Evolutionary conservation across 2,113 vertebrate species (phyloP).

Genomic region (Pristiophorus japonicus): DNA sequence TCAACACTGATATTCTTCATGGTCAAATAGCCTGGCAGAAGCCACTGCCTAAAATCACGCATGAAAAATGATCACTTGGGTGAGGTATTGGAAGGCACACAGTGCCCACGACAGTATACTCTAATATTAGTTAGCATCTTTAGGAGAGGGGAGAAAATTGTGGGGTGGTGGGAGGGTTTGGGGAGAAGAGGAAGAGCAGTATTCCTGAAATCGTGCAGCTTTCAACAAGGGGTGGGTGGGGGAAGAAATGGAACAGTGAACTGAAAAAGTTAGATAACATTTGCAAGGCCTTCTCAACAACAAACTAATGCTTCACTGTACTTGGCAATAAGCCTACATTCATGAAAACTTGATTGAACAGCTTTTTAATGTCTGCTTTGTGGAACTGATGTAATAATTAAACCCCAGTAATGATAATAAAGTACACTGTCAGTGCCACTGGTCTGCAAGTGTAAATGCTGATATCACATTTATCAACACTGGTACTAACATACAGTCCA

Average conservation of each 20-base stretch:
- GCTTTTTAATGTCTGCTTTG: background rate
- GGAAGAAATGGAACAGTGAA: background rate
- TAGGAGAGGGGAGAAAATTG: background rate
- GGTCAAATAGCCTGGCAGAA: background rate
- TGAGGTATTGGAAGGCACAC: background rate
- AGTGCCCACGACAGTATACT: background rate
- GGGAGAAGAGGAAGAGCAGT: background rate
- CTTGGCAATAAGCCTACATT: background rate
- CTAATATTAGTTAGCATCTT: background rate
- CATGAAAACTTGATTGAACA: background rate
- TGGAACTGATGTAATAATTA: slow-evolving; percentile 22
- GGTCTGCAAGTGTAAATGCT: slow-evolving; percentile 7
- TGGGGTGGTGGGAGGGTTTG: background rate
- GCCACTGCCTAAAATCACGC: background rate
- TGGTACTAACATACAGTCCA: background rate
- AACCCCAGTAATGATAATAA: slow-evolving; percentile 21
- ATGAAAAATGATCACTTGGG: background rate
- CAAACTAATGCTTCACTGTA: background rate
- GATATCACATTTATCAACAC: slow-evolving; percentile 21
- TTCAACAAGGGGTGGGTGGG: background rate
- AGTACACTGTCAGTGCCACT: background rate
- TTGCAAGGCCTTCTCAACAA: background rate
- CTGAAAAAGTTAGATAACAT: no score
- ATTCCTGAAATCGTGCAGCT: background rate
- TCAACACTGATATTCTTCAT: background rate